Evolutionary conservation across 2,113 vertebrate genomes (phyloP), one percentile per base, ranked within the genome.

Genomic region (Syngnathus floridae): DNA sequence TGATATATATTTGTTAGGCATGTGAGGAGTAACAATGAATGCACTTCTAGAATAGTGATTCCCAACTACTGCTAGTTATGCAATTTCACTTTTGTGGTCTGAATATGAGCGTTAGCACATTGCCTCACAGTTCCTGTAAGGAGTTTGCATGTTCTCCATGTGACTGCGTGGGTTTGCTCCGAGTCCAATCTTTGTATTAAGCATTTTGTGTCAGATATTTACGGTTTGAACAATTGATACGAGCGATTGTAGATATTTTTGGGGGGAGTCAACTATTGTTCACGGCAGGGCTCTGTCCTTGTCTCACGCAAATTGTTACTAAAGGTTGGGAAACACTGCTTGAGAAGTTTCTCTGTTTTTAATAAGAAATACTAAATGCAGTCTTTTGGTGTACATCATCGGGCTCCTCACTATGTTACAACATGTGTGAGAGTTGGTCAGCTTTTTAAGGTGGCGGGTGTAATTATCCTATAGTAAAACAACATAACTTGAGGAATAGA

Each of bases 371-470:
- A 40, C n/a, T 22, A 22, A 41, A 31, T 51, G 19, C 4, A 61
- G 38, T 61, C 38, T 61, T 41, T 21, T 58, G 52, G 22, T 14
- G 5, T 13, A 31, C 60, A 55, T 64, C 69, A 65, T 76, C 70
- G 38, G 48, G 62, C 57, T 82, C 52, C 41, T 78, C 51, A 68
- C 78, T 77, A 78, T 69, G 69, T 76, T 78, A 77, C 74, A 79
- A 73, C 64, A 82, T 64, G 73, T 78, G 67, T 83, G 66, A 69
- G 62, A 70, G 79, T 83, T 83, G 70, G 83, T 88, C 80, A 88
- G 82, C 88, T 76, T 91, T 88, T 92, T 87, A 91, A 92, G 87
- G 92, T 90, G 87, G 92, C 82, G 87, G 89, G 93, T 92, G 88
- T 86, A 85, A 82, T 84, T 80, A 87, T 87, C 86, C 77, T 89